Evolutionary conservation across 2,888 invertebrate species (phyloP).

Genomic region (Fissipunctia ypsillon): DNA sequence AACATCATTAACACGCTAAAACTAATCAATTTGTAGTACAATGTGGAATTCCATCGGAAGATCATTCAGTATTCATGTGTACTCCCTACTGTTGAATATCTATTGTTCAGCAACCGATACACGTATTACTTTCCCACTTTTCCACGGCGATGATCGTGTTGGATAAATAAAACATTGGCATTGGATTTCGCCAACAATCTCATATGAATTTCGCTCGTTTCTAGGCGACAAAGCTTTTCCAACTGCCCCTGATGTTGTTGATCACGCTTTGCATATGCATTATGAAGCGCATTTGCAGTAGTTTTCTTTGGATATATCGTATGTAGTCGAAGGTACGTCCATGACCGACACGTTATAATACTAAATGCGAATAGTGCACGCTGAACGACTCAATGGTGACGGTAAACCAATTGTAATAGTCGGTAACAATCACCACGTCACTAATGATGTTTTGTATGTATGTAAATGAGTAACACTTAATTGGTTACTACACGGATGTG

Average conservation of each 20-base stretch:
- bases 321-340: slow-evolving; percentile 91
- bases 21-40: slow-evolving; percentile 70
- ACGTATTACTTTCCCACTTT: slow-evolving; percentile 69
- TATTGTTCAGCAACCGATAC: slow-evolving; percentile 65
- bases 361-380: slow-evolving; percentile 83
- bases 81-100: slow-evolving; percentile 41
- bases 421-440: slow-evolving; percentile 60
- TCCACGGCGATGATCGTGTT: slow-evolving; percentile 59
- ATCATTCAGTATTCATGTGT: slow-evolving; percentile 60
- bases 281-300: slow-evolving; percentile 91
- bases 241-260: slow-evolving; percentile 91
- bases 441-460: slow-evolving; percentile 57
- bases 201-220: slow-evolving; percentile 89
- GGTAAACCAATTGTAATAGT: slow-evolving; percentile 71
- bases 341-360: slow-evolving; percentile 87
- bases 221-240: slow-evolving; percentile 91
- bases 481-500: slow-evolving; percentile 51
- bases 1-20: slow-evolving; percentile 82
- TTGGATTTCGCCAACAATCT: slow-evolving; percentile 75
- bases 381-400: slow-evolving; percentile 82
- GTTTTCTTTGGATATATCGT: slow-evolving; percentile 91
- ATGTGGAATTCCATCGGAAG: slow-evolving; percentile 57
- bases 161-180: slow-evolving; percentile 74
- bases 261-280: slow-evolving; percentile 91
- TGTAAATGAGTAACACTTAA: slow-evolving; percentile 40